A percentile compares a stretch with the other conserved stretches of the same genome.
Conservation (phyloP, 2,888 invertebrate species). For the Plusia festucae region DNA sequence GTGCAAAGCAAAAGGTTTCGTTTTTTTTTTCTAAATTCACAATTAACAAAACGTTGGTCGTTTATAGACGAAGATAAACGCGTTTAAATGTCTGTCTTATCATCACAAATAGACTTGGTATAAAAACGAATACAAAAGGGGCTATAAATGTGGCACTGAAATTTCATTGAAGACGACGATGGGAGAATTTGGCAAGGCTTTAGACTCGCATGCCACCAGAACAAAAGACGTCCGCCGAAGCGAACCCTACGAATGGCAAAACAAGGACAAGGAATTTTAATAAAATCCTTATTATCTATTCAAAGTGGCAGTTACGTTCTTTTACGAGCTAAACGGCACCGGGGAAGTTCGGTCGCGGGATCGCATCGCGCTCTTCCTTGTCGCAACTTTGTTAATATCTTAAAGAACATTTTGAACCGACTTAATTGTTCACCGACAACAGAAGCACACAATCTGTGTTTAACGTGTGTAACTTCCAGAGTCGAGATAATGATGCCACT, state of each 20-base stretch:
- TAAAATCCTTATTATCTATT: constrained; percentile 88
- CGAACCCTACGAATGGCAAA: constrained; percentile 76
- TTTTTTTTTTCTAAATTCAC: constrained; percentile 24
- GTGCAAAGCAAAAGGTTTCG: constrained; percentile 18
- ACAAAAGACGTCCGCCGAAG: constrained; percentile 76
- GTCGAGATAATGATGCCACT: constrained; percentile 43
- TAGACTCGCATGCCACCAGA: constrained; percentile 76
- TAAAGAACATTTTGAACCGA: constrained; percentile 70
- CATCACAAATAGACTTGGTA: constrained; percentile 63
- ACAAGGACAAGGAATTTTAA: constrained; percentile 88
- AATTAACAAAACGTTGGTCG: constrained; percentile 37
- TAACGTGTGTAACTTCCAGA: constrained; percentile 54
- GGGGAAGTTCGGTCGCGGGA: constrained; percentile 74
- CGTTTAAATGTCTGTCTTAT: constrained; percentile 59
- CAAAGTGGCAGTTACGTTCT: constrained; percentile 83
- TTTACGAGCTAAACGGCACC: constrained; percentile 81
- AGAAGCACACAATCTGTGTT: constrained; percentile 59
- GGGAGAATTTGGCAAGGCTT: constrained; percentile 71
- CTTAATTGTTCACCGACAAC: constrained; percentile 73
- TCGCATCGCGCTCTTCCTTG: constrained; percentile 69
- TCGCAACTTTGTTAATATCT: constrained; percentile 80
- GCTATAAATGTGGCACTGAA: constrained; percentile 72
- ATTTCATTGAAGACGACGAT: constrained; percentile 74
- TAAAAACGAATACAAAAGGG: constrained; percentile 70
- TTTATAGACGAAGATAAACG: constrained; percentile 58